phyloP scores from a whole-genome alignment of 2,797 vertebrate genomes.

The Cyclura pinguis region DNA sequence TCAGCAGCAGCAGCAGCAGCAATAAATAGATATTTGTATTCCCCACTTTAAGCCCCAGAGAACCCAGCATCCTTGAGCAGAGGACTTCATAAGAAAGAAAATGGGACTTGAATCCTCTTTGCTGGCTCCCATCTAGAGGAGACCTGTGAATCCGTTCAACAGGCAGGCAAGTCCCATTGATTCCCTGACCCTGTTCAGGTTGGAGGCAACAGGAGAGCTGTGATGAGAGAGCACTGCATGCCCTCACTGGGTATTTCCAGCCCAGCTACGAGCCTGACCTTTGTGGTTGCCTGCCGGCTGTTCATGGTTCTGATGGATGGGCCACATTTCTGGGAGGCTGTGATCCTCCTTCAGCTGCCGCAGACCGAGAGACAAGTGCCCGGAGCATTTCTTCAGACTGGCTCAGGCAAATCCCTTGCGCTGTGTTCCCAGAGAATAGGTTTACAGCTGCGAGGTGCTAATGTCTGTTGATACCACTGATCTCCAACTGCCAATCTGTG shows the following conservation, averaged over 20 bases:
- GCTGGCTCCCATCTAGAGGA: no score
- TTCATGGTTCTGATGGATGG: slow-evolving; percentile 83
- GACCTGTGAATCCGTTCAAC: no score
- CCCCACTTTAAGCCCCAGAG: no score
- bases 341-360: slow-evolving; percentile 67
- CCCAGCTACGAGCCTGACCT: slow-evolving; percentile 82
- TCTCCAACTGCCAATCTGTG: slow-evolving; percentile 76
- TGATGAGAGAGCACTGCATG: slow-evolving; percentile 68
- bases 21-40: no score
- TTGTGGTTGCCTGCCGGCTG: slow-evolving; percentile 81
- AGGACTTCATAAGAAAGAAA: no score
- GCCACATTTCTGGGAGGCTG: slow-evolving; percentile 85
- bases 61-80: no score
- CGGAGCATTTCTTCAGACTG: slow-evolving; percentile 78
- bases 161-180: no score
- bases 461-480: slow-evolving; percentile 74
- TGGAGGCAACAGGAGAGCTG: no score
- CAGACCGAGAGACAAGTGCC: slow-evolving; percentile 65
- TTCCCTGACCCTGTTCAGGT: no score
- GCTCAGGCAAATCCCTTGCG: slow-evolving; percentile 75
- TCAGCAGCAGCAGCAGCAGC: no score
- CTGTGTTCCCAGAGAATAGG: slow-evolving; percentile 67
- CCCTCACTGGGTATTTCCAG: slow-evolving; percentile 87
- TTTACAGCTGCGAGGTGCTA: slow-evolving; percentile 76
- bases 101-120: no score